Evolutionary conservation across 2,888 invertebrate species (phyloP).

Genomic region (Scotopteryx bipunctaria): DNA sequence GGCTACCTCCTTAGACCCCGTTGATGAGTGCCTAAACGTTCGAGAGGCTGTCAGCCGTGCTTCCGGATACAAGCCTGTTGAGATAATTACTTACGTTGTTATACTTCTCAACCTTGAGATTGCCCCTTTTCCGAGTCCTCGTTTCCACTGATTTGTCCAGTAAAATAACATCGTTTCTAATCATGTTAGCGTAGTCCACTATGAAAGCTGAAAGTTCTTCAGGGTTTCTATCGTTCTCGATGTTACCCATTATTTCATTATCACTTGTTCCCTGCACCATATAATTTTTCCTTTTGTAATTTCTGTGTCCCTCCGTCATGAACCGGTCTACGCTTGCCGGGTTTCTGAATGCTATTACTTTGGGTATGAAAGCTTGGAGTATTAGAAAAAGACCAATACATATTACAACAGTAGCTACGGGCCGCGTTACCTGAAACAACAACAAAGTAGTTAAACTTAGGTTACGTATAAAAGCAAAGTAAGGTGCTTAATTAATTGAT

Average conservation of each 20-base stretch:
- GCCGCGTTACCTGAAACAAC: conserved; percentile 55
- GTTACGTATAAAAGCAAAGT: too few species aligned
- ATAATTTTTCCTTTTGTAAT: conserved; percentile 64
- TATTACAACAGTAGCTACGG: conserved; percentile 47
- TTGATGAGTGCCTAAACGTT: too few species aligned
- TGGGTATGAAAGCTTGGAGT: conserved; percentile 56
- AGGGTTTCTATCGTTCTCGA: conserved; percentile 53
- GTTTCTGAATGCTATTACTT: conserved; percentile 51
- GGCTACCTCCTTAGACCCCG: too few species aligned
- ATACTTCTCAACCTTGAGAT: conserved; percentile 60
- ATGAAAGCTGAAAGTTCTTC: conserved; percentile 67
- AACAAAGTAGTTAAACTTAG: background rate
- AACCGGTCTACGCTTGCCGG: conserved; percentile 55
- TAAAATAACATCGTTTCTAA: conserved; percentile 68
- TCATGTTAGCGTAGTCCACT: conserved; percentile 73
- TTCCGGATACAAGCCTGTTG: background rate
- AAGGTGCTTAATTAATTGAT: too few species aligned
- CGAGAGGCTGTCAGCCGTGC: too few species aligned
- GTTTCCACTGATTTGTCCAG: conserved; percentile 74
- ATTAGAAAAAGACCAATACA: conserved; percentile 55
- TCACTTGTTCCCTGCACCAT: conserved; percentile 54
- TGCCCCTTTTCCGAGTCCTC: conserved; percentile 68
- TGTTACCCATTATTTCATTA: conserved; percentile 49
- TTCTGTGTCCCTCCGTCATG: conserved; percentile 60
- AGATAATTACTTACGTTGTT: conserved; percentile 33